Conservation (phyloP, 1,140 invertebrate species). For the Caenorhabditis latens region DNA sequence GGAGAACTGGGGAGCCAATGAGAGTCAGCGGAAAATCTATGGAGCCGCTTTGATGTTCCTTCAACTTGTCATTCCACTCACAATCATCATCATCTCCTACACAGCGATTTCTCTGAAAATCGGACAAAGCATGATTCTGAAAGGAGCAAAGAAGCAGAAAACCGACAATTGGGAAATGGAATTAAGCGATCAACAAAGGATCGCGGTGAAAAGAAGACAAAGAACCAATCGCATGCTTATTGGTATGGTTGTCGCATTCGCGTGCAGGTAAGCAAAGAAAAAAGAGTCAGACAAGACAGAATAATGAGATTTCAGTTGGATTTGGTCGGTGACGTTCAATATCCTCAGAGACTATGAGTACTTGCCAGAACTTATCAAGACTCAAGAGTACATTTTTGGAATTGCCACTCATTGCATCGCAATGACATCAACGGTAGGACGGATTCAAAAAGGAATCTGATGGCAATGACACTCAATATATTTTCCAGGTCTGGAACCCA, state of each 20-base stretch:
- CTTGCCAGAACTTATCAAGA: constrained; percentile 72
- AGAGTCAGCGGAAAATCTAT: constrained; percentile 70
- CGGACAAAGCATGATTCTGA: constrained; percentile 73
- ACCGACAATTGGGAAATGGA: constrained; percentile 58
- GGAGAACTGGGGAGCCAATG: constrained; percentile 71
- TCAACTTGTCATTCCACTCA: constrained; percentile 75
- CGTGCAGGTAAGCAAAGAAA: constrained; percentile 48
- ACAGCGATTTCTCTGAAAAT: constrained; percentile 75
- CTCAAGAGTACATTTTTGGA: constrained; percentile 78
- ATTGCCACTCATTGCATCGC: constrained; percentile 80
- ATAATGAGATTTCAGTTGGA: constrained; percentile 78
- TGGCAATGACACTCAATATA: constrained; percentile 52
- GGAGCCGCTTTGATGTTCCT: constrained; percentile 72
- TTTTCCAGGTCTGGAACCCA: constrained; percentile 78
- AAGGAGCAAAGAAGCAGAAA: constrained; percentile 66
- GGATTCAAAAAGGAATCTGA: background rate
- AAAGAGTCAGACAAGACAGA: background rate
- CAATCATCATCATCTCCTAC: constrained; percentile 75
- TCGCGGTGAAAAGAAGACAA: constrained; percentile 74
- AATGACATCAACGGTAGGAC: constrained; percentile 80
- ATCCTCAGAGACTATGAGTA: constrained; percentile 80
- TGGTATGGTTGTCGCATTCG: constrained; percentile 71
- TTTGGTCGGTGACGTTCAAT: constrained; percentile 81
- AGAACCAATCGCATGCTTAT: constrained; percentile 77
- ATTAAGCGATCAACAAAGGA: constrained; percentile 70